These are phyloP conservation scores for Spilosoma lubricipeda DNA, from an alignment of 2,888 invertebrate species.

Conservation along the genomic window DNA sequence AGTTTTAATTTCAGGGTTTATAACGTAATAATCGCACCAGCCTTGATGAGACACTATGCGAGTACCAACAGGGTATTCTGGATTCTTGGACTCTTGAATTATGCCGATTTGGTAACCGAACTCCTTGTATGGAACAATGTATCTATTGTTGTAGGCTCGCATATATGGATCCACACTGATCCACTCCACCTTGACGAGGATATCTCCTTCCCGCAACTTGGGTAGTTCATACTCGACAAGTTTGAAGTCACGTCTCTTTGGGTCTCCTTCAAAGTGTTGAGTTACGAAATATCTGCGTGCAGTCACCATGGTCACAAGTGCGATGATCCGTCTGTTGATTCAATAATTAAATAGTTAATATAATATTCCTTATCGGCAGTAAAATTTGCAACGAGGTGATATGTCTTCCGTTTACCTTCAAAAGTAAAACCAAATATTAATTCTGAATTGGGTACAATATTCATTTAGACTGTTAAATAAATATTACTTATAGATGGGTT, in stretches of 20 bases:
- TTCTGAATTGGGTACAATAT: background rate
- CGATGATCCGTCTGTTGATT: background rate
- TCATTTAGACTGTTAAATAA: background rate
- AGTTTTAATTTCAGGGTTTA: constrained; percentile 24
- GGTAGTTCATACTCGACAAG: constrained; percentile 83
- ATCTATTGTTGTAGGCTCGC: constrained; percentile 40
- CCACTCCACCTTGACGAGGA: constrained; percentile 62
- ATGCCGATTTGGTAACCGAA: constrained; percentile 62
- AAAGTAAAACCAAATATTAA: background rate
- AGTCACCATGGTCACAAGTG: constrained; percentile 68
- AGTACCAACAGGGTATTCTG: constrained; percentile 86
- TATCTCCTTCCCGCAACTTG: constrained; percentile 61
- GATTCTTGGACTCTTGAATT: constrained; percentile 88
- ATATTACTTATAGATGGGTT: too few species aligned
- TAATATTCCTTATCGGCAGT: background rate
- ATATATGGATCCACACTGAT: constrained; percentile 64
- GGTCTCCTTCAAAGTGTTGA: constrained; percentile 84
- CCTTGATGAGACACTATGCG: constrained; percentile 81
- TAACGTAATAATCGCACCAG: constrained; percentile 42
- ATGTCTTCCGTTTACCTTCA: background rate
- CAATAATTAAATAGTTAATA: background rate
- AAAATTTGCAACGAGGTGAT: background rate
- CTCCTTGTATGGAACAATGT: constrained; percentile 63
- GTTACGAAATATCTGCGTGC: constrained; percentile 79
- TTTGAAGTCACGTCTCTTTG: constrained; percentile 85